A percentile compares a stretch with the other conserved stretches of the same genome.
phyloP scores from a whole-genome alignment of 2,113 vertebrate species.

The Malurus alboscapulatus region DNA sequence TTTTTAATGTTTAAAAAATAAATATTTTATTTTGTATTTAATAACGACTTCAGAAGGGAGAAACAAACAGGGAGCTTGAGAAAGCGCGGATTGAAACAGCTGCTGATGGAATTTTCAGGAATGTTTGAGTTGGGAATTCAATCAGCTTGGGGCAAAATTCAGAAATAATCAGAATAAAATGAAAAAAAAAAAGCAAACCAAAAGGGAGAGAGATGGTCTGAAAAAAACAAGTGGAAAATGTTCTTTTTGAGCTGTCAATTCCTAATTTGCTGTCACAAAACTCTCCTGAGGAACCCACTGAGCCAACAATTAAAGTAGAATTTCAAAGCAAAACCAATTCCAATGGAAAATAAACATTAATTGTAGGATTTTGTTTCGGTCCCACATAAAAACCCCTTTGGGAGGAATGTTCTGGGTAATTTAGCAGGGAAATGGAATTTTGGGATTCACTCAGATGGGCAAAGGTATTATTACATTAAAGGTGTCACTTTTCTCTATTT shows the following conservation, averaged over 20 bases:
- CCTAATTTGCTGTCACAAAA: not conserved
- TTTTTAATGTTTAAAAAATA: too few species aligned
- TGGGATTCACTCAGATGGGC: not conserved
- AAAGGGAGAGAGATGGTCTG: not conserved
- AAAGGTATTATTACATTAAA: too few species aligned
- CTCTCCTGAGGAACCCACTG: not conserved
- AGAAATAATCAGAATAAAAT: not conserved
- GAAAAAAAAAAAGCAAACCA: too few species aligned
- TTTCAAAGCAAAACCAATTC: not conserved
- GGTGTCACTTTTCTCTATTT: too few species aligned
- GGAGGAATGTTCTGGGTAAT: not conserved
- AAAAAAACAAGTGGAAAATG: not conserved
- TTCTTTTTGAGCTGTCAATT: not conserved
- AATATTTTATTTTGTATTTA: not conserved
- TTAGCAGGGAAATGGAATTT: not conserved
- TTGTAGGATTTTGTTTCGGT: not conserved
- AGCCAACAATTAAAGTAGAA: not conserved
- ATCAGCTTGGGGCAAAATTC: not conserved
- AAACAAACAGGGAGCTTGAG: not conserved
- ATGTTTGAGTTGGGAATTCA: not conserved
- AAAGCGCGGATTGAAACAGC: not conserved
- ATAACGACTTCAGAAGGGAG: not conserved
- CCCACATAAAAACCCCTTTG: not conserved
- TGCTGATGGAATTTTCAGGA: not conserved
- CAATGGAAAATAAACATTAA: not conserved